A percentile compares a stretch with the other conserved stretches of the same genome.
These are phyloP conservation scores for Malacosoma neustria DNA, from an alignment of 2,888 invertebrate species.

Conservation along the genomic window DNA sequence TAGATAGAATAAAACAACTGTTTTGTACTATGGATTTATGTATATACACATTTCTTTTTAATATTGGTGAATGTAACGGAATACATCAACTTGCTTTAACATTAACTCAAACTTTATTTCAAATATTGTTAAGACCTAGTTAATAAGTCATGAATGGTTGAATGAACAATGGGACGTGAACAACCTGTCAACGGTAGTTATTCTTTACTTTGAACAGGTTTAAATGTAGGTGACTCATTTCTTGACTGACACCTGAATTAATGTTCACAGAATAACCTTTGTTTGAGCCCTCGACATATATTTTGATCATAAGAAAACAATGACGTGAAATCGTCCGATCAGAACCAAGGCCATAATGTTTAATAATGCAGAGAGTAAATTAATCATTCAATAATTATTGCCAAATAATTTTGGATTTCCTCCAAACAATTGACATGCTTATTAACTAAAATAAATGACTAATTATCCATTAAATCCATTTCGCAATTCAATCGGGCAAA, in stretches of 20 bases:
- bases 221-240: constrained; percentile 20
- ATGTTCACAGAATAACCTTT: constrained; percentile 51
- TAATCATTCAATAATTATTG: constrained; percentile 44
- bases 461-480: constrained; percentile 1
- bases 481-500: background rate
- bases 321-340: constrained; percentile 66
- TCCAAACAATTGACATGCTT: constrained; percentile 21
- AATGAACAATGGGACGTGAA: too few species aligned
- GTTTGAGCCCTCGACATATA: constrained; percentile 69
- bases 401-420: constrained; percentile 21
- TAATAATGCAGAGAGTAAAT: constrained; percentile 45
- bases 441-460: constrained; percentile 17
- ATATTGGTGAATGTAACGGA: too few species aligned
- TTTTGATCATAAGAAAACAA: constrained; percentile 64
- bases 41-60: too few species aligned
- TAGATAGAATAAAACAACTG: too few species aligned
- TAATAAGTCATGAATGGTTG: too few species aligned
- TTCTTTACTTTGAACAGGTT: constrained; percentile 7
- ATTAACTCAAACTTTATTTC: too few species aligned
- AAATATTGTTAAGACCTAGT: too few species aligned
- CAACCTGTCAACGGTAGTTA: too few species aligned
- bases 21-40: too few species aligned
- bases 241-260: constrained; percentile 28
- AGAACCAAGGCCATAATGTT: constrained; percentile 51
- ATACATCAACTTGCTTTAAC: too few species aligned